Evolutionary conservation across 2,797 vertebrate genomes (phyloP).

Genomic region (Iguana delicatissima): DNA sequence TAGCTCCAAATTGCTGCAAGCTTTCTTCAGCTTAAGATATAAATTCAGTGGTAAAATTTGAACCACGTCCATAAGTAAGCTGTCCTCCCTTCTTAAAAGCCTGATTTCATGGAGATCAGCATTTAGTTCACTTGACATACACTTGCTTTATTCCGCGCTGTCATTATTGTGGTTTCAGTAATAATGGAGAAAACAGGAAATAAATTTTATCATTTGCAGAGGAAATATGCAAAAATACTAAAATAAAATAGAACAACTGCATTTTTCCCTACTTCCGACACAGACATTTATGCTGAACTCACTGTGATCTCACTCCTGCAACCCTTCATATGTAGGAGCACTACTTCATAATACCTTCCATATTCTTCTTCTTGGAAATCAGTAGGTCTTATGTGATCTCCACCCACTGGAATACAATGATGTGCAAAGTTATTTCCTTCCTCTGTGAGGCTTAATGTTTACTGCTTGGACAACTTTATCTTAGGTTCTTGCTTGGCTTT

Average conservation of each 20-base stretch:
- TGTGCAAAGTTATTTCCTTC: conserved; percentile 25
- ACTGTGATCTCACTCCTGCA: conserved; percentile 26
- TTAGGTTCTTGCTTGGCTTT: neutral
- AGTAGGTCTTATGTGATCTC: conserved; percentile 36
- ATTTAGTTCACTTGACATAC: conserved; percentile 2
- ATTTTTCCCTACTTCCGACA: neutral
- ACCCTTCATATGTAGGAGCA: neutral
- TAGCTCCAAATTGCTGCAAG: neutral
- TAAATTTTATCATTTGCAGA: neutral
- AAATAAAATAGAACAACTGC: conserved; percentile 23
- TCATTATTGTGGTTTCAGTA: conserved; percentile 8
- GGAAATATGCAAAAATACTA: neutral
- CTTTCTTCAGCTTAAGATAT: neutral
- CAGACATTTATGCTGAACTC: neutral
- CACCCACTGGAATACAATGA: neutral
- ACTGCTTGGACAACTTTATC: neutral
- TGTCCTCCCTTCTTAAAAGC: neutral
- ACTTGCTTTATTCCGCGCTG: neutral
- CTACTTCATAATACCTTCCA: conserved; percentile 46
- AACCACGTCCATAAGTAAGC: neutral
- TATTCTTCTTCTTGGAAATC: conserved; percentile 42
- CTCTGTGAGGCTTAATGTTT: neutral
- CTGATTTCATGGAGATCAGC: conserved; percentile 8
- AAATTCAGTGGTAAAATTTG: conserved; percentile 20
- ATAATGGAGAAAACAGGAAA: neutral